Evolutionary conservation across 1,140 invertebrate genomes (phyloP).

Genomic region (Daktulosphaira vitifoliae): DNA sequence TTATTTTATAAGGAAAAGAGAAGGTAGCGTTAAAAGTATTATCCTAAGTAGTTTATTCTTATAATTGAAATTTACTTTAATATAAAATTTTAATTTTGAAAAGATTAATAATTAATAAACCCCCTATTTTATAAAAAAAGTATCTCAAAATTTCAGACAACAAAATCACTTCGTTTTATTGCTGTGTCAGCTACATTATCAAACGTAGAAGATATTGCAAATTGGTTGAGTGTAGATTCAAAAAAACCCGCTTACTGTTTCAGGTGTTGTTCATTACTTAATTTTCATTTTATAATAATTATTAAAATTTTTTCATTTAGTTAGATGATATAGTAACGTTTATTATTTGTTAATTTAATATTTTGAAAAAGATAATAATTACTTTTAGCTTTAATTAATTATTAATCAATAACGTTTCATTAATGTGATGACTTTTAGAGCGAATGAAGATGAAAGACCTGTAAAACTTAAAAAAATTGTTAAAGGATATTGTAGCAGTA

Average conservation of each 20-base stretch:
- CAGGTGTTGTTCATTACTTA: constrained; percentile 46
- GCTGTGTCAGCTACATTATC: constrained; percentile 71
- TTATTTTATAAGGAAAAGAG: too few species aligned
- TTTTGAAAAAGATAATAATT: too few species aligned
- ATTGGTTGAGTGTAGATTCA: constrained; percentile 53
- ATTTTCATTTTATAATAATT: neutral
- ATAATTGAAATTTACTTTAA: too few species aligned
- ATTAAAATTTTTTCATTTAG: neutral
- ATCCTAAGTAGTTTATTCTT: too few species aligned
- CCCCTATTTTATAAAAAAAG: too few species aligned
- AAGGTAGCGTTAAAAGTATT: too few species aligned
- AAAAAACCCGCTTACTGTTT: constrained; percentile 45
- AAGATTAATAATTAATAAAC: too few species aligned
- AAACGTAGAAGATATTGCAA: constrained; percentile 65
- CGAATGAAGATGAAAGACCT: constrained; percentile 60
- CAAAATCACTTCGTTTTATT: constrained; percentile 54
- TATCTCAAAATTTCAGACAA: neutral
- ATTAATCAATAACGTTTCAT: neutral
- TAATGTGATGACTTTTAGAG: constrained; percentile 44
- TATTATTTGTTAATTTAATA: neutral
- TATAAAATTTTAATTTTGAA: too few species aligned
- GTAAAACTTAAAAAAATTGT: constrained; percentile 64
- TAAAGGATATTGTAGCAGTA: constrained; percentile 51
- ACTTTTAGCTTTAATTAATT: neutral
- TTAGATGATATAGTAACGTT: too few species aligned